A percentile compares a stretch with the other conserved stretches of the same genome.
Evolutionary conservation across 2,888 invertebrate genomes (phyloP).

Genomic region (Oxyteleia sp.): DNA sequence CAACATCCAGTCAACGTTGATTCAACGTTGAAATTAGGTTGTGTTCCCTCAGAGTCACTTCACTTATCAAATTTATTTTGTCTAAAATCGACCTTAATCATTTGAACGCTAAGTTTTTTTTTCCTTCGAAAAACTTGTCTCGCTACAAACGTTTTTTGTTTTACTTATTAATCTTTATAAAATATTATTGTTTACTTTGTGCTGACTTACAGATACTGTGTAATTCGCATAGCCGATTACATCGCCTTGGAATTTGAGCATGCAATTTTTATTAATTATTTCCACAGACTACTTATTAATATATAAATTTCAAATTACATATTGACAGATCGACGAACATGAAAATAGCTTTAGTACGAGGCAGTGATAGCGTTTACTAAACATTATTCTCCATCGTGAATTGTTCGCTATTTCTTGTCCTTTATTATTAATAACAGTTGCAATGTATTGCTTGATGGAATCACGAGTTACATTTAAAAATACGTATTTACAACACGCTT

Average conservation of each 20-base stretch:
- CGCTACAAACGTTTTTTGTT: too few species aligned
- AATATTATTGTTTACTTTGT: slow-evolving; percentile 60
- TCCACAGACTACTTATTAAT: slow-evolving; percentile 37
- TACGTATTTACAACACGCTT: slow-evolving; percentile 36
- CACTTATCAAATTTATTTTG: too few species aligned
- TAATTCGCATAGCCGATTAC: slow-evolving; percentile 62
- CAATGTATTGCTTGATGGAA: slow-evolving; percentile 57
- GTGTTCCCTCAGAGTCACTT: too few species aligned
- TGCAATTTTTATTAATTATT: slow-evolving; percentile 52
- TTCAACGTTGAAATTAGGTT: too few species aligned
- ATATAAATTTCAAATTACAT: slow-evolving; percentile 55
- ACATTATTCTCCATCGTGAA: slow-evolving; percentile 46
- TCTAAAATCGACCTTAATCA: too few species aligned
- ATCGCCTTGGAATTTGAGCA: slow-evolving; percentile 68
- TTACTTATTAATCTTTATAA: slow-evolving; percentile 56
- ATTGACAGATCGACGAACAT: slow-evolving; percentile 54
- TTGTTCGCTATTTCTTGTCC: slow-evolving; percentile 36
- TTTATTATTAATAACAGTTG: slow-evolving; percentile 42
- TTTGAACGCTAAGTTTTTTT: too few species aligned
- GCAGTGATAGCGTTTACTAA: slow-evolving; percentile 68
- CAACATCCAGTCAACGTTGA: too few species aligned
- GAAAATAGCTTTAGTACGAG: slow-evolving; percentile 49
- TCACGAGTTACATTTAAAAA: slow-evolving; percentile 49
- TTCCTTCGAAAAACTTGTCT: too few species aligned
- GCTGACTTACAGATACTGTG: slow-evolving; percentile 58